Evolutionary conservation across 1,140 invertebrate species (phyloP).

Genomic region (Berghia stephanieae): DNA sequence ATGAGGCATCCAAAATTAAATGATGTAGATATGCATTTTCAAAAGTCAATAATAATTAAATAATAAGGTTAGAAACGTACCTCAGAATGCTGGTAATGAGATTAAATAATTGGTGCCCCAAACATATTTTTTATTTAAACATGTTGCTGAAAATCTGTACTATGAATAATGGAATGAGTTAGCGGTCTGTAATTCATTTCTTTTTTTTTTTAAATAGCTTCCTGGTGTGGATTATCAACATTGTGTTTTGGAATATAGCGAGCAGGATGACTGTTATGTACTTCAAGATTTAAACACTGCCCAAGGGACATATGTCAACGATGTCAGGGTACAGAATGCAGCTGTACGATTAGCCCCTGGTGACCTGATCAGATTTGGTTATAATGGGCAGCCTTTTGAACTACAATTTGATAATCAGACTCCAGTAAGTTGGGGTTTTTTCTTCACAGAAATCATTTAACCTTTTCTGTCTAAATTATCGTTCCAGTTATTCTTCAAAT

Average conservation of each 20-base stretch:
- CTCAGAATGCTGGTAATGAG: neutral
- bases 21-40: neutral
- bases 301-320: slow-evolving; percentile 67
- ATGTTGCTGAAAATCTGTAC: no score
- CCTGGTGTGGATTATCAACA: slow-evolving; percentile 63
- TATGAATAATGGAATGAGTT: no score
- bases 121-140: neutral
- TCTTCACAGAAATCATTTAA: no score
- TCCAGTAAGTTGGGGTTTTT: slow-evolving; percentile 22
- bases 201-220: no score
- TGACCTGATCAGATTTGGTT: slow-evolving; percentile 65
- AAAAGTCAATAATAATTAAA: no score
- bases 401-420: slow-evolving; percentile 47
- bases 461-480: no score
- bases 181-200: no score
- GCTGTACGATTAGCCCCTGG: slow-evolving; percentile 63
- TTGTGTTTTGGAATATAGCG: slow-evolving; percentile 64
- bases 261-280: slow-evolving; percentile 64
- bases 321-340: slow-evolving; percentile 66
- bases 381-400: slow-evolving; percentile 55
- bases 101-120: neutral
- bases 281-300: slow-evolving; percentile 66
- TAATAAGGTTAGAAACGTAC: neutral
- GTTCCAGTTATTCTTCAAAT: no score
- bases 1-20: neutral